Percentiles rank a stretch among this genome's conserved stretches.
These are phyloP conservation scores for Eristalis pertinax DNA, from an alignment of 2,888 invertebrate species.

Conservation along the genomic window DNA sequence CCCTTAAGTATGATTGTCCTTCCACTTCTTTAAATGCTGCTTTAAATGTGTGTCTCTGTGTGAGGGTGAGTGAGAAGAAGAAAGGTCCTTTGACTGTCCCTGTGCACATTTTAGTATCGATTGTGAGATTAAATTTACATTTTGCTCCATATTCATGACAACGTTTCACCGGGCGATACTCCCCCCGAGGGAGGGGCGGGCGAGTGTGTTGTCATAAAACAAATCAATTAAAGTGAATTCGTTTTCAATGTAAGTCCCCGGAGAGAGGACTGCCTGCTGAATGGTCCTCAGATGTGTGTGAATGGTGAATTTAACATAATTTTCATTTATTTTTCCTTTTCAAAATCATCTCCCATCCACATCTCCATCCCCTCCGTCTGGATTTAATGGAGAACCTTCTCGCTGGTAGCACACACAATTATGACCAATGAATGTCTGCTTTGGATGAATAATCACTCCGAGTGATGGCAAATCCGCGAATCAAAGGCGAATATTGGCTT, in stretches of 20 bases:
- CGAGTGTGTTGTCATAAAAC: slow-evolving; percentile 2
- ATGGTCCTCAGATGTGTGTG: neutral
- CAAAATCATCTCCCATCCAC: slow-evolving; percentile 27
- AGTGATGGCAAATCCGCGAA: neutral
- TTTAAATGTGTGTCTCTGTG: neutral
- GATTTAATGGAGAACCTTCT: neutral
- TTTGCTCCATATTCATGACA: slow-evolving; percentile 42
- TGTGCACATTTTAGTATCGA: slow-evolving; percentile 17
- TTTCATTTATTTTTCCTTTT: too few relatives aligned
- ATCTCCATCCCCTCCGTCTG: neutral
- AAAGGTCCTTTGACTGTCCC: neutral
- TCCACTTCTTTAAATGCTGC: neutral
- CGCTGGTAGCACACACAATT: neutral
- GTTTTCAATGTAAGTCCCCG: neutral
- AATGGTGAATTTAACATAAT: slow-evolving; percentile 1
- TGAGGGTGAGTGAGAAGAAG: neutral
- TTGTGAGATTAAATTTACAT: slow-evolving; percentile 28
- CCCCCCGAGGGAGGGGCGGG: neutral
- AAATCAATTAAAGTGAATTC: slow-evolving; percentile 44
- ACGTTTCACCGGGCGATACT: neutral
- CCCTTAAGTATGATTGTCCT: neutral
- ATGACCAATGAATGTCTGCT: neutral
- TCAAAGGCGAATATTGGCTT: neutral
- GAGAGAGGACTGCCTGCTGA: neutral
- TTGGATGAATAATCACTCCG: slow-evolving; percentile 22